phyloP scores from a whole-genome alignment of 2,888 invertebrate genomes.

The Idaea straminata region DNA sequence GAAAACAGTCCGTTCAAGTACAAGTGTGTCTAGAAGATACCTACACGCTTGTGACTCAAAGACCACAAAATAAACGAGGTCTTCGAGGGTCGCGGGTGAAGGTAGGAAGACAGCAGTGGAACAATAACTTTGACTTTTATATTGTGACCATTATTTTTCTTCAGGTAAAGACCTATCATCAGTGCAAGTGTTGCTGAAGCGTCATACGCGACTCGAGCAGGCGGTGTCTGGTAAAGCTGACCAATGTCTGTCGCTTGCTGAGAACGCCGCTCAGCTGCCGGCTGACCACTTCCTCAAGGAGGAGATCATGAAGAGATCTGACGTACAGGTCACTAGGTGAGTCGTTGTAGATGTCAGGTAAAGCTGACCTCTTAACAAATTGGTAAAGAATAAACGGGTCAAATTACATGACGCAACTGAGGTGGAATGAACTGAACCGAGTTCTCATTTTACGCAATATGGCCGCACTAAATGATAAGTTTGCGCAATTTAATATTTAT shows the following conservation, averaged over 20 bases:
- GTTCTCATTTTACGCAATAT: too few species aligned
- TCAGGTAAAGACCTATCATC: slow-evolving; percentile 92
- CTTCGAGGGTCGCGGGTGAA: too few species aligned
- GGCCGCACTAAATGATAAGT: too few species aligned
- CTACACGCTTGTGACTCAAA: too few species aligned
- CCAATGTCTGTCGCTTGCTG: slow-evolving; percentile 88
- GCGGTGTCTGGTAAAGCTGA: slow-evolving; percentile 92
- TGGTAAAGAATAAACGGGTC: too few species aligned
- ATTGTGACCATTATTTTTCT: not conserved
- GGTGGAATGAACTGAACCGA: too few species aligned
- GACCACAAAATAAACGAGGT: too few species aligned
- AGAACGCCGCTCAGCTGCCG: slow-evolving; percentile 89
- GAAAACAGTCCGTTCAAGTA: too few species aligned
- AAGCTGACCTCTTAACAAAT: slow-evolving; percentile 89
- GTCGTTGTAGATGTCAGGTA: slow-evolving; percentile 81
- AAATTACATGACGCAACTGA: too few species aligned
- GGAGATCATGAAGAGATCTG: slow-evolving; percentile 88
- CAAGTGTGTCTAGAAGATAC: too few species aligned
- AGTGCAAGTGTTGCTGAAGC: slow-evolving; percentile 89
- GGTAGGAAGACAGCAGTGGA: too few species aligned
- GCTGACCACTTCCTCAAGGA: slow-evolving; percentile 93
- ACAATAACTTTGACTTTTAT: not conserved
- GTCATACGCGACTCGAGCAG: slow-evolving; percentile 90
- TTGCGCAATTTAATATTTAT: too few species aligned
- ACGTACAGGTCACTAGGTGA: slow-evolving; percentile 49